Evolutionary conservation across 2,888 invertebrate genomes (phyloP).

Genomic region (Patella caerulea): DNA sequence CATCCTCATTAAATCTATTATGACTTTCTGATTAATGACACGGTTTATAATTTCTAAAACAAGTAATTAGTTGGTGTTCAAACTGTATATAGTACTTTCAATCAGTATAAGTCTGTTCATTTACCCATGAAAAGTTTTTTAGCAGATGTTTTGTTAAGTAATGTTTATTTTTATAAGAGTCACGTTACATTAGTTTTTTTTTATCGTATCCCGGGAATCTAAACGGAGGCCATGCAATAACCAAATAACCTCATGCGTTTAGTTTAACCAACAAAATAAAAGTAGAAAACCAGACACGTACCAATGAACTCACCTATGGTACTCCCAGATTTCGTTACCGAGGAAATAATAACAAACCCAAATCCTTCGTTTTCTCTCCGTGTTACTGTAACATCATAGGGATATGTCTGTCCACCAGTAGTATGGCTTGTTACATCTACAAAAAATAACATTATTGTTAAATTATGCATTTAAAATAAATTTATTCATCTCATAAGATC

Average conservation of each 20-base stretch:
- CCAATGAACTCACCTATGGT: constrained; percentile 69
- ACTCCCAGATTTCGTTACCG: constrained; percentile 68
- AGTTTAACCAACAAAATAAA: constrained; percentile 9
- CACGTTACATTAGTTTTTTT: neutral
- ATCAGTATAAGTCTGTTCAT: too few species aligned
- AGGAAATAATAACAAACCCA: constrained; percentile 97
- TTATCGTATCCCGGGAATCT: neutral
- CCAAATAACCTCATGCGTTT: constrained; percentile 7
- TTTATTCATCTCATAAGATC: too few species aligned
- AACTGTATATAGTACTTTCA: too few species aligned
- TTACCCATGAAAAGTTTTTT: too few species aligned
- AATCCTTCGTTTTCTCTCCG: constrained; percentile 95
- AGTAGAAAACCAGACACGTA: constrained; percentile 47
- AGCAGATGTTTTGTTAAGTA: too few species aligned
- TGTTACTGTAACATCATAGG: constrained; percentile 93
- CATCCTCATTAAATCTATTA: too few species aligned
- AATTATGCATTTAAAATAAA: too few species aligned
- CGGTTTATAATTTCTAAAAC: too few species aligned
- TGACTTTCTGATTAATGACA: too few species aligned
- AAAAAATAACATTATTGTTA: neutral
- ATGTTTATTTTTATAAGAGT: neutral
- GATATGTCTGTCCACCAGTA: constrained; percentile 70
- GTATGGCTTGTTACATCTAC: constrained; percentile 24
- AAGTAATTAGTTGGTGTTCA: too few species aligned
- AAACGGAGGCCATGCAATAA: constrained; percentile 4